Conservation (phyloP, 1,140 invertebrate species). For the Cyphomyrmex costatus region DNA sequence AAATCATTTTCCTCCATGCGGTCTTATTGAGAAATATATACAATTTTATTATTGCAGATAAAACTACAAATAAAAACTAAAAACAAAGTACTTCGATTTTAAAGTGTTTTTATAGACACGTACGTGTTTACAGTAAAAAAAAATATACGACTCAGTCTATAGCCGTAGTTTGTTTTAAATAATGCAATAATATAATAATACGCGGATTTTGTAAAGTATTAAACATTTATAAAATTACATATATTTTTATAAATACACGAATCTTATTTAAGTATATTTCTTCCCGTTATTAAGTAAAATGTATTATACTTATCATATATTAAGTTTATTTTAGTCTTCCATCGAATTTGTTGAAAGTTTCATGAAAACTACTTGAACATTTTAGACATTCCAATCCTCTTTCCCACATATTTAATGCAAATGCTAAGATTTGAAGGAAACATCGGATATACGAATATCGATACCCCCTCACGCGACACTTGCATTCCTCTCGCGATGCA, state of each 20-base stretch:
- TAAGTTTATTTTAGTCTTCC: background rate
- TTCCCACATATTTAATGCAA: constrained; percentile 25
- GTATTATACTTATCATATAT: background rate
- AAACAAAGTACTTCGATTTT: no score
- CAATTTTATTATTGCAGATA: no score
- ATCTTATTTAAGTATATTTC: background rate
- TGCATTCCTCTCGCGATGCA: constrained; percentile 59
- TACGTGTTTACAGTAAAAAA: no score
- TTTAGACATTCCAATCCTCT: background rate
- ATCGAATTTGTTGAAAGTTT: constrained; percentile 1
- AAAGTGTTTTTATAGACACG: no score
- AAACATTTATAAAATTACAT: background rate
- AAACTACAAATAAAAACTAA: no score
- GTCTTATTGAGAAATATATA: no score
- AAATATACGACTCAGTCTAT: no score
- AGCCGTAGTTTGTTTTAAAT: no score
- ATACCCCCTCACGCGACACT: constrained; percentile 49
- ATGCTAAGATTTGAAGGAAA: constrained; percentile 53
- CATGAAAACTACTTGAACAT: background rate
- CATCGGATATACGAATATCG: constrained; percentile 49
- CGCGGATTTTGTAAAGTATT: background rate
- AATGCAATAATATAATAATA: no score
- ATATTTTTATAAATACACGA: background rate
- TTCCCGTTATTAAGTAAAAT: background rate
- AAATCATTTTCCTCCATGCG: no score